Evolutionary conservation across 2,797 vertebrate species (phyloP), one percentile per base, ranked within the genome.

Genomic region (Propithecus deckenii): DNA sequence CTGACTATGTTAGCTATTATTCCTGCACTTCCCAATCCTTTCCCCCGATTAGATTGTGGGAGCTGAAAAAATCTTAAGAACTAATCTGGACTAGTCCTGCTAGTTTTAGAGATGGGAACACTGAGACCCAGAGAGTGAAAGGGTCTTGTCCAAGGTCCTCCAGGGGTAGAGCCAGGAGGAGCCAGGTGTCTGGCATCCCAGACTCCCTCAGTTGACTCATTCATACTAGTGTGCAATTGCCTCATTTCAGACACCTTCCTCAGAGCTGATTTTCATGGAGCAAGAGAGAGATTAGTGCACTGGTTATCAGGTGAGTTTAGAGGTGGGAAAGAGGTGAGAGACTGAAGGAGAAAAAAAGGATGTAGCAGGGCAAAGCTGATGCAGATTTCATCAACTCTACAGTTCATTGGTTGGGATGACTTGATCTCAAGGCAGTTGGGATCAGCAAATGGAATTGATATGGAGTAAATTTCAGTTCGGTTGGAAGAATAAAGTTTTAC

Each of bases 401-500:
- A 41, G 41, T 57, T 22, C n/a, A 23, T 52, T 71, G 57, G 46
- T 7, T 17, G 41, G 67, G 46, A 67, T 32, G 38, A 46, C 48
- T 22, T 67, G n/a, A 57, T 85, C 38, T 30, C 65, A 43, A 32
- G n/a, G 75, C 1, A 2, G 38, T 5, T 4, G 50, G 20, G 65
- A 83, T 0, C 8, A 14, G 30, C n/a, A 59, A 23, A 13, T 48
- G n/a, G 52, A 41, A 52, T 0, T 2, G 18, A 18, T 0, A 1
- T 0, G 48, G 65, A 28, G 35, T 43, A 59, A 84, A 48, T 23
- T 41, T 38, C 41, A 25, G n/a, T 7, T 69, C n/a, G 4, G 15
- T 25, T 23, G 15, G 30, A 91, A 75, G 59, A 52, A 32, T 17
- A 14, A 85, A 2, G 10, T 28, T 52, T 81, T 48, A 61, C 4